These are phyloP conservation scores for Galemys pyrenaicus DNA, from an alignment of 2,113 vertebrate species.

Conservation along the genomic window DNA sequence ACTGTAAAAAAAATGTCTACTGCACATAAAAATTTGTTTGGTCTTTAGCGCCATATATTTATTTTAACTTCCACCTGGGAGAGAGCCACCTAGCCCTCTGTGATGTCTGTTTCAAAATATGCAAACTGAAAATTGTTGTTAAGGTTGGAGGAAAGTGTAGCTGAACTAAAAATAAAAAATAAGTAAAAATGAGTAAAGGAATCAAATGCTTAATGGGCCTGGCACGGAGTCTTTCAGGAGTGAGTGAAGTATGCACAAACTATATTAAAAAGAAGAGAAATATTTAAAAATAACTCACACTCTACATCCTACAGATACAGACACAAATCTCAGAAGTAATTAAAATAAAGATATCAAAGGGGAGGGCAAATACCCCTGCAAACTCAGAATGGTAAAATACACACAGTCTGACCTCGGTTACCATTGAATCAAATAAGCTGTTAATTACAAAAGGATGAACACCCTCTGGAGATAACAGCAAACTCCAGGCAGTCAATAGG, in stretches of 20 bases:
- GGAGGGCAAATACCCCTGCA: conserved; percentile 57
- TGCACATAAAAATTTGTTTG: conserved; percentile 23
- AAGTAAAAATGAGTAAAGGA: neutral
- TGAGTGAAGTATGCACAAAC: conserved; percentile 49
- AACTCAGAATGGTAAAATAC: conserved; percentile 75
- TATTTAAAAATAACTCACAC: conserved; percentile 67
- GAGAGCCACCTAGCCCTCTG: conserved; percentile 20
- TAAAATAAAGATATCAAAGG: conserved; percentile 70
- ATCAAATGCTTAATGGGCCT: conserved; percentile 17
- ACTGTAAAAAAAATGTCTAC: neutral
- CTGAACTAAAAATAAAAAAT: neutral
- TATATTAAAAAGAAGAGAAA: conserved; percentile 69
- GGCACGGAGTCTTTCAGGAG: neutral
- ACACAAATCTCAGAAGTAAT: conserved; percentile 75
- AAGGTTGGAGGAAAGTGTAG: neutral
- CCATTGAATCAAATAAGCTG: conserved; percentile 77
- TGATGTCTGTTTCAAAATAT: neutral
- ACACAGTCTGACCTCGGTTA: conserved; percentile 70
- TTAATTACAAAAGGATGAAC: conserved; percentile 82
- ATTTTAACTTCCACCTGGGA: conserved; percentile 40
- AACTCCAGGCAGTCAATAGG: conserved; percentile 68
- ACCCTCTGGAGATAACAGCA: conserved; percentile 70
- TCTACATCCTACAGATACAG: conserved; percentile 59
- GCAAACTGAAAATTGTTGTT: conserved; percentile 42
- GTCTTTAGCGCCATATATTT: neutral